These are phyloP conservation scores for Adineta ricciae DNA, from an alignment of 2,888 invertebrate species.

Conservation along the genomic window DNA sequence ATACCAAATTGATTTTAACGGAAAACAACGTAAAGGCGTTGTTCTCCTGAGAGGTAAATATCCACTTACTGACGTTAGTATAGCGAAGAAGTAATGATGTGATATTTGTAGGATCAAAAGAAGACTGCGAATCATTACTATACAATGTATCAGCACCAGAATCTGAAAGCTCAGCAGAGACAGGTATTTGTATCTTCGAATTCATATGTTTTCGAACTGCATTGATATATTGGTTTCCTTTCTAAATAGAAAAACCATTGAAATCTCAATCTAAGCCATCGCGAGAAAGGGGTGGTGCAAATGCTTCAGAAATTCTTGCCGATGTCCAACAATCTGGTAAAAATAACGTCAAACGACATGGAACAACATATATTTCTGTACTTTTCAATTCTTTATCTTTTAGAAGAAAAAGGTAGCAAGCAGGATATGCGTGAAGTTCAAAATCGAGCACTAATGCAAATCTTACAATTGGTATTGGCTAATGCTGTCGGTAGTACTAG, in stretches of 20 bases:
- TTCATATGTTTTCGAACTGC: background rate
- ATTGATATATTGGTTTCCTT: background rate
- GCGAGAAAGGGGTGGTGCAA: background rate
- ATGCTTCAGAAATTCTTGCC: background rate
- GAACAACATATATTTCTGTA: no score
- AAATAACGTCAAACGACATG: background rate
- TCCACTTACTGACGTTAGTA: no score
- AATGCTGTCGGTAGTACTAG: background rate
- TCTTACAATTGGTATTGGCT: background rate
- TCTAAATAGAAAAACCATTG: background rate
- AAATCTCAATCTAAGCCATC: background rate
- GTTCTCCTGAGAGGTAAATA: background rate
- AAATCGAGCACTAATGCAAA: background rate
- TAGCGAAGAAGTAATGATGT: no score
- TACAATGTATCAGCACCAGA: background rate
- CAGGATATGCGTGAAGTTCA: background rate
- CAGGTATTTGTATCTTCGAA: background rate
- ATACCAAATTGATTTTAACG: background rate
- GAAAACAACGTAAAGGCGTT: background rate
- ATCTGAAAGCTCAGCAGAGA: background rate
- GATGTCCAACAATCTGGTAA: background rate
- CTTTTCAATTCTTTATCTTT: background rate
- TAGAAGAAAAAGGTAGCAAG: background rate
- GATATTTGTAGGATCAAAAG: background rate
- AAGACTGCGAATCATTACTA: background rate